These are phyloP conservation scores for Clarias macrocephalus DNA, from an alignment of 2,113 vertebrate genomes.

Conservation along the genomic window DNA sequence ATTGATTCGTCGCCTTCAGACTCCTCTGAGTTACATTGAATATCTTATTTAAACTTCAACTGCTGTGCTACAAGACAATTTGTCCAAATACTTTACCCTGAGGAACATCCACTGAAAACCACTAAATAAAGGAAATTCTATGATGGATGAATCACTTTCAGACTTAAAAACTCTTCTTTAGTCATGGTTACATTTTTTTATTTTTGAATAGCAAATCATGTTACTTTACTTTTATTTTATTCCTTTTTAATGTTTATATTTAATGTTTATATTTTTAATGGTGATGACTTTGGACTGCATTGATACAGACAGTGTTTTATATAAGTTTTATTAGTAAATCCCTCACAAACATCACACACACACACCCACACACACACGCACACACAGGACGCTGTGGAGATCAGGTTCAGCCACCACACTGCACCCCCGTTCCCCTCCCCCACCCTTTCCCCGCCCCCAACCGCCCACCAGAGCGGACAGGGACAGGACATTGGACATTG, in stretches of 20 bases:
- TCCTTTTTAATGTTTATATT: neutral
- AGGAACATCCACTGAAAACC: neutral
- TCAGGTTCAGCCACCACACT: too few relatives aligned
- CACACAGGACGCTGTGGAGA: too few relatives aligned
- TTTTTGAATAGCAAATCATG: neutral
- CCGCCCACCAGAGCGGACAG: too few relatives aligned
- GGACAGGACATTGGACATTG: too few relatives aligned
- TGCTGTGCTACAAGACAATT: neutral
- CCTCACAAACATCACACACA: too few relatives aligned
- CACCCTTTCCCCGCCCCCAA: too few relatives aligned
- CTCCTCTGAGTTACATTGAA: neutral
- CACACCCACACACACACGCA: too few relatives aligned
- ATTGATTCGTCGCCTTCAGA: neutral
- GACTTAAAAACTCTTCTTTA: neutral
- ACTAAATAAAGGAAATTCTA: neutral
- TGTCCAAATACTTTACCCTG: neutral
- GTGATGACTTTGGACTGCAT: too few relatives aligned
- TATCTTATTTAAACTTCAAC: neutral
- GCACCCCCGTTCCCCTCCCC: too few relatives aligned
- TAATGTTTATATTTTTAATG: neutral
- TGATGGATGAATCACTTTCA: neutral
- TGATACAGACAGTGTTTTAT: too few relatives aligned
- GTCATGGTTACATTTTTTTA: neutral
- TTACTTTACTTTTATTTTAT: neutral
- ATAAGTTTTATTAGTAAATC: too few relatives aligned